Conservation (phyloP, 2,888 invertebrate species). For the Azorinus chamasolen region DNA sequence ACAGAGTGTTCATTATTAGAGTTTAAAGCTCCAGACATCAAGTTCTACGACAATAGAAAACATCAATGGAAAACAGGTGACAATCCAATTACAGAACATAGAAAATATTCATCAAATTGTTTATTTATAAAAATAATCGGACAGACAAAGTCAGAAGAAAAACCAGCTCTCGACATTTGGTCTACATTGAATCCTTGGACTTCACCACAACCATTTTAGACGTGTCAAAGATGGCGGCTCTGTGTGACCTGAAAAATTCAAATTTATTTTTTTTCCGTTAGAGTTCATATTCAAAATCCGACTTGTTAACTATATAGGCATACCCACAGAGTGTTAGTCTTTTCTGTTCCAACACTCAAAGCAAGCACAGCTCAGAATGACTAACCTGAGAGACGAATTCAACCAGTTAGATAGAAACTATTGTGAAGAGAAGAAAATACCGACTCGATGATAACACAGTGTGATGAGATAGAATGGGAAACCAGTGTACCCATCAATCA, state of each 20-base stretch:
- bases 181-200: not conserved
- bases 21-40: conserved; percentile 29
- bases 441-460: conserved; percentile 27
- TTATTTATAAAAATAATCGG: conserved; percentile 37
- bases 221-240: not conserved
- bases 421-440: conserved; percentile 8
- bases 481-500: not conserved
- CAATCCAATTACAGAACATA: conserved; percentile 16
- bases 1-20: not conserved
- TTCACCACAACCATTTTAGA: not conserved
- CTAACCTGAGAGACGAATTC: not conserved
- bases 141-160: not conserved
- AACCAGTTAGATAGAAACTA: no score
- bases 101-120: conserved; percentile 23
- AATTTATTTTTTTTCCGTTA: not conserved
- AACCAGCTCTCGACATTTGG: not conserved
- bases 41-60: conserved; percentile 2
- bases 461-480: conserved; percentile 19
- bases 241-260: not conserved
- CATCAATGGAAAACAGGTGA: conserved; percentile 12
- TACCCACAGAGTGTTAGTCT: no score
- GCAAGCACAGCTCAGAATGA: not conserved
- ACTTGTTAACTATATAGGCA: not conserved
- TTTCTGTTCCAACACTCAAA: not conserved
- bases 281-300: not conserved